phyloP scores from a whole-genome alignment of 2,888 invertebrate species.

The Xestia xanthographa region DNA sequence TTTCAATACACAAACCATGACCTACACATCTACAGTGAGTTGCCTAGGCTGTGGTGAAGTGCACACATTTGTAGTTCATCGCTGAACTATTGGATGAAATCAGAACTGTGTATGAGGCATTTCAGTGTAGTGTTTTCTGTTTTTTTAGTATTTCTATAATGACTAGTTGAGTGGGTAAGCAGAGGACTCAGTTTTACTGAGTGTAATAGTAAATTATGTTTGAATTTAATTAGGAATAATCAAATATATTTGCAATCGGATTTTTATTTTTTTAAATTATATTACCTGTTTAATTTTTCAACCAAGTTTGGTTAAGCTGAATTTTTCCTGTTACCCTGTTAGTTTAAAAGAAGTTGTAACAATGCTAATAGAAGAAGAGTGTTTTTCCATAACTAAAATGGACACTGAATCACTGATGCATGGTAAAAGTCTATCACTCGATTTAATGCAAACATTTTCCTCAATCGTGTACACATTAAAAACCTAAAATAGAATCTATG shows the following conservation, averaged over 20 bases:
- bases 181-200: background rate
- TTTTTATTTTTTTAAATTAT: too few species aligned
- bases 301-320: too few species aligned
- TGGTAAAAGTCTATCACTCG: background rate
- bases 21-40: conserved; percentile 34
- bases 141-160: background rate
- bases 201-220: too few species aligned
- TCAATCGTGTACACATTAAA: background rate
- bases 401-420: background rate
- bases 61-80: conserved; percentile 38
- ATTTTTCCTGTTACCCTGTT: background rate
- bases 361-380: background rate
- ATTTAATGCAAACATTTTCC: conserved; percentile 1
- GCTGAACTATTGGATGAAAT: conserved; percentile 11
- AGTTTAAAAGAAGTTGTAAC: background rate
- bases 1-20: conserved; percentile 51
- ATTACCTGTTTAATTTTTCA: background rate
- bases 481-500: background rate
- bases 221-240: too few species aligned
- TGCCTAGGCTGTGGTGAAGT: conserved; percentile 52
- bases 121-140: conserved; percentile 10
- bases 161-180: background rate
- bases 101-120: conserved; percentile 56
- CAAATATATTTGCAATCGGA: too few species aligned
- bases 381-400: background rate